Base-by-base conservation (phyloP, 2,888 invertebrate species). In the Sympetrum striolatum region DNA sequence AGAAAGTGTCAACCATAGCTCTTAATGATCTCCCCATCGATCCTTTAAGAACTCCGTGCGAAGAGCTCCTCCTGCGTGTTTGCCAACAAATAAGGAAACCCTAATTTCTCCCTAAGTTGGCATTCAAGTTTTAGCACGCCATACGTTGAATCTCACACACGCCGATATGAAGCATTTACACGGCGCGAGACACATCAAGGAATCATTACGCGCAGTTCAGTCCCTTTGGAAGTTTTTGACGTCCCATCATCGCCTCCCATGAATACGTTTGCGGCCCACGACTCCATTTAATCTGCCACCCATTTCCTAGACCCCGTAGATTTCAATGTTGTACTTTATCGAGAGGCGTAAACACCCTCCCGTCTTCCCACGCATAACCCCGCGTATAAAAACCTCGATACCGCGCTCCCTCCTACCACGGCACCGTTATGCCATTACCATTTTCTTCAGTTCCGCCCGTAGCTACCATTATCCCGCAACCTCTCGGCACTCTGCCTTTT, bases 381-480 rank as follows among this genome's bases (percentile, higher is more conserved):
- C 25, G 15, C n/a, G 53, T 18, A 53, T 53, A 53, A 53, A 53
- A 53, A 18, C 53, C 15, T 53, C 18, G 53, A 53, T 53, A 5
- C 53, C 48, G 12, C 48, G 12, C 12, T 12, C 53, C 64, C 60
- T 35, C 60, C 18, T 37, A 18, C 22, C 39, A 22, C n/a, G 60
- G 37, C 35, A 35, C 86, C 60, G 60, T 86, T 60, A 60, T 60
- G 60, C 86, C 86, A 86, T 60, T 37, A 86, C 86, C 86, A 86
- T 86, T 86, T 60, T 86, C 86, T 60, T 12, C 86, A 60, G 86
- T 37, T 60, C 86, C 86, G 60, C 60, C 86, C 86, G 39, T 86
- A 58, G 82, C 86, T 14, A 60, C 60, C 86, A 86, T 86, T 60
- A 82, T 82, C 82, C 53, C 6, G 82, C n/a, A 86, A 58, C 60